Evolutionary conservation across 2,797 vertebrate genomes (phyloP).

Genomic region (Oreochromis grahami): DNA sequence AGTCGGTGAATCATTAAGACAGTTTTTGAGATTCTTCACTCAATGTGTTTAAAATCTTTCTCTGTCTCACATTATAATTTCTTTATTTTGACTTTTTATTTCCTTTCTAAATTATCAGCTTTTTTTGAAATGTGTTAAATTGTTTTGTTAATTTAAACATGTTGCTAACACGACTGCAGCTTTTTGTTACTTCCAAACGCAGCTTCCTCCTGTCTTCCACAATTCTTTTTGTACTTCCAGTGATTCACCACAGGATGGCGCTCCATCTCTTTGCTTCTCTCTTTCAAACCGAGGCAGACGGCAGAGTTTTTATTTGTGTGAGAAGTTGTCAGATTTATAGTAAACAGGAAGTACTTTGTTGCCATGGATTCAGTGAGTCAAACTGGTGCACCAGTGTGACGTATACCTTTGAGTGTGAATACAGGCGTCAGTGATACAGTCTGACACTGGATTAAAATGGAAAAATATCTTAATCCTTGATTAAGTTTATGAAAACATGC

Average conservation of each 20-base stretch:
- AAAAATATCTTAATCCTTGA: background rate
- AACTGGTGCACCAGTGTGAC: background rate
- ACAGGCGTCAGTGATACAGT: background rate
- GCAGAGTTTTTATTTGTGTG: background rate
- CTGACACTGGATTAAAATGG: accelerated
- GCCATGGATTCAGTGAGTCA: accelerated
- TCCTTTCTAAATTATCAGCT: background rate
- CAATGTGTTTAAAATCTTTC: background rate
- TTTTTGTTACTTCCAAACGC: background rate
- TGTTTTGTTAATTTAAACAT: background rate
- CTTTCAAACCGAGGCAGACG: background rate
- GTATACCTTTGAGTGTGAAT: accelerated
- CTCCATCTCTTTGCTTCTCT: background rate
- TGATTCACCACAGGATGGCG: background rate
- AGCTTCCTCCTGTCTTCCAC: background rate
- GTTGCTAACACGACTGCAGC: background rate
- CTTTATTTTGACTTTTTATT: background rate
- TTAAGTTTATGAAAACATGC: background rate
- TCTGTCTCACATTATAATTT: background rate
- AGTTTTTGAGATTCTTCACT: background rate
- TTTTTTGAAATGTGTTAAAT: accelerated
- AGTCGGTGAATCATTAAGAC: background rate
- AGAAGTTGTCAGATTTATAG: background rate
- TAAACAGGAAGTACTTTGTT: background rate
- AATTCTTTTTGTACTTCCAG: background rate